Base-by-base conservation (phyloP, 2,888 invertebrate genomes). In the Falcaria lacertinaria region DNA sequence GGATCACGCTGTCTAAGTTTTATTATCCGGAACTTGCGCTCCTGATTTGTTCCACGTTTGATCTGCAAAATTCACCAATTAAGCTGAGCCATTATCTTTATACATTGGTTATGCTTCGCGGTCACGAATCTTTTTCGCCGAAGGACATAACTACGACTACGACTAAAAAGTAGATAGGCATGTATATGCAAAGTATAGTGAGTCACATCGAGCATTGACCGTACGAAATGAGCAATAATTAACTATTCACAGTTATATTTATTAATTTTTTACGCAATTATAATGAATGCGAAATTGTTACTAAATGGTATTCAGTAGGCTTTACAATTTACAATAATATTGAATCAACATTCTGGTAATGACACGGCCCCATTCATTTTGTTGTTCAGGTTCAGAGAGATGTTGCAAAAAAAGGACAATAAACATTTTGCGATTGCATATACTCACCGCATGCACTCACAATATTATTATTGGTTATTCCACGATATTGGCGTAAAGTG, bases 41-140 rank as follows among this genome's bases (percentile, higher is more conserved):
- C 59, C 50, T 57, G 72, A 81, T 83, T 81, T 65, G 77, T 77
- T 82, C 65, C 75, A 74, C 70, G 66, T 74, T 67, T 69, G 73
- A 71, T 72, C 57, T 61, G 62, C 60, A 68, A 64, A 72, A 68
- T 75, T 71, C 60, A 63, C 69, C 73, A 79, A 80, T 82, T 77
- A 76, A 69, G 44, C 57, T 48, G 42, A 69, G 64, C 62, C 74
- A 78, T 82, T 60, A 74, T 72, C 64, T 72, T 60, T 57, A 66
- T 52, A 48, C 55, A 65, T 74, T 68, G 59, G 81, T 65, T 68
- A 77, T 68, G 83, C 77, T 80, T 71, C 70, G 69, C 57, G 74
- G 75, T 76, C 79, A 75, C 75, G 77, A 56, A 37, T 1, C 69
- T 73, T 64, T 54, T 55, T 59, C 51, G 48, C 43, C 42, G 41